Evolutionary conservation across 2,888 invertebrate species (phyloP).

Genomic region (Arrhopalites spinosus): DNA sequence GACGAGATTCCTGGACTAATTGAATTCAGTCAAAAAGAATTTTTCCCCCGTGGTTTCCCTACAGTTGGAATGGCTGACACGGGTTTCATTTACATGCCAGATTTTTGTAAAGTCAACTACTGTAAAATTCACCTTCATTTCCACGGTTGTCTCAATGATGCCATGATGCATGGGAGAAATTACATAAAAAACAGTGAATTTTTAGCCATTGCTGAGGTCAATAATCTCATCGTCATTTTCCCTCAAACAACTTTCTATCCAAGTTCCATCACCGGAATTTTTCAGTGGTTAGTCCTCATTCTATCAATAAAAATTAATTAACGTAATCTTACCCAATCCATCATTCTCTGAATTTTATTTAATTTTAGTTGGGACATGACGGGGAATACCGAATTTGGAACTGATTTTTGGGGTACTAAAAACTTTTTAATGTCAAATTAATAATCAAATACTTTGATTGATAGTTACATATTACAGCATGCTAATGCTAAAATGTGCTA

Average conservation of each 20-base stretch:
- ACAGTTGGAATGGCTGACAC: constrained; percentile 43
- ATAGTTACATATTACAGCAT: no score
- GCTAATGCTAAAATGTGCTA: no score
- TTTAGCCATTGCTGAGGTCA: constrained; percentile 48
- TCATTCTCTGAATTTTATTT: no score
- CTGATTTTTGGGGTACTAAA: not conserved
- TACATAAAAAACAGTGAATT: constrained; percentile 49
- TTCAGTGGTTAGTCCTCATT: no score
- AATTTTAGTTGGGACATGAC: constrained; percentile 49
- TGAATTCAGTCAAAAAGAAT: constrained; percentile 46
- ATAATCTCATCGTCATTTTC: constrained; percentile 45
- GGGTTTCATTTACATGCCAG: constrained; percentile 45
- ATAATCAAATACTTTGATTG: no score
- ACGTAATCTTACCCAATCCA: no score
- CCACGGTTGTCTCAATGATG: constrained; percentile 49
- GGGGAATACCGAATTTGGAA: constrained; percentile 40
- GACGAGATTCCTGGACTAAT: constrained; percentile 39
- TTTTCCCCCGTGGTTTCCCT: constrained; percentile 37
- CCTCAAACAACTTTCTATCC: constrained; percentile 45
- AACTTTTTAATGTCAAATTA: not conserved
- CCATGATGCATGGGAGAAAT: constrained; percentile 27
- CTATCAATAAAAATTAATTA: no score
- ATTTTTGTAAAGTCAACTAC: constrained; percentile 40
- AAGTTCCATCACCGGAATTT: no score
- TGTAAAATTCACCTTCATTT: constrained; percentile 45